phyloP scores from a whole-genome alignment of 2,113 vertebrate genomes.

The Fukomys damarensis region DNA sequence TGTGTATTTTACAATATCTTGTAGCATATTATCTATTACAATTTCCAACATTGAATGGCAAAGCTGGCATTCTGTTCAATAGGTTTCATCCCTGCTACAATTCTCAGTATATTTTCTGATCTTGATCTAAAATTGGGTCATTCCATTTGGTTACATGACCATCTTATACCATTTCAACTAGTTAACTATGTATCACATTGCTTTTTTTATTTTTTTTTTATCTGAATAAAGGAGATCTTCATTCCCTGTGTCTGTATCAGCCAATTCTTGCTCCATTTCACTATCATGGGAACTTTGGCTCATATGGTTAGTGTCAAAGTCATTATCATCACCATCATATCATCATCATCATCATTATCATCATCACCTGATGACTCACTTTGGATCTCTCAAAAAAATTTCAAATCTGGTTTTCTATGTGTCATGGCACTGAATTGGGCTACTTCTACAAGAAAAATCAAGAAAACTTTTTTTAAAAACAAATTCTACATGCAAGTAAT shows the following conservation, averaged over 20 bases:
- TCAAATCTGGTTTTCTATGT: neutral
- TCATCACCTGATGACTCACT: neutral
- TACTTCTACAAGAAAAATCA: neutral
- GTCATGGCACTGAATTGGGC: neutral
- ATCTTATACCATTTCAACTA: neutral
- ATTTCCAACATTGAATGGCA: neutral
- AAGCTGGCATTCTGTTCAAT: neutral
- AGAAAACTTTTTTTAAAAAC: neutral
- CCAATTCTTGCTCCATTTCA: neutral
- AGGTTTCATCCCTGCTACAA: neutral
- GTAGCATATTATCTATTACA: neutral
- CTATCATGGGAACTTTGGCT: neutral
- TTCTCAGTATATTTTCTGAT: neutral
- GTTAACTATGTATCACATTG: neutral
- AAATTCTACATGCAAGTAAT: neutral
- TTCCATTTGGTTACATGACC: neutral
- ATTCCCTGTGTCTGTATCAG: neutral
- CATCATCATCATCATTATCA: neutral
- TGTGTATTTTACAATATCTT: neutral
- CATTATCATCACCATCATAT: neutral
- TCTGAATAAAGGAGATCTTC: neutral
- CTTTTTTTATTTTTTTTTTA: neutral
- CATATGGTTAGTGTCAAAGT: neutral
- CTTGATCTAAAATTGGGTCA: neutral
- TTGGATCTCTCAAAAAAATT: neutral